Evolutionary conservation across 64 coral and sea anemone species (phyloP), one percentile per base, ranked within the genome.

Genomic region (Porites australiensis): DNA sequence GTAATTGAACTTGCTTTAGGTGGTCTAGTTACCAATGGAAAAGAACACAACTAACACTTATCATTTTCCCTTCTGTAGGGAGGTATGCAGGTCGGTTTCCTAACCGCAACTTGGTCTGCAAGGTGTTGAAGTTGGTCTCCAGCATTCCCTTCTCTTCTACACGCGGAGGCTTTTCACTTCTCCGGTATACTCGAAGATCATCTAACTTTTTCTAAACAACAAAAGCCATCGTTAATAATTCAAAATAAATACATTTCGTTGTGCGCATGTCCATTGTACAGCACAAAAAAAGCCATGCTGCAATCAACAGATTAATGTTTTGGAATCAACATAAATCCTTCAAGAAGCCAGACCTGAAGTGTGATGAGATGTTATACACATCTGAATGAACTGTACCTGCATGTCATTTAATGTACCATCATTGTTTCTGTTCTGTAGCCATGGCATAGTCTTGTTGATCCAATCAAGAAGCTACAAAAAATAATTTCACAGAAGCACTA

Each of bases 121-220:
- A 72, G 10, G 98, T 99, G 78, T 99, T 99, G 82, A 99, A 99
- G 64, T 96, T 94, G 6, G 98, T 99, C 85, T 99, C 98, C 50
- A 99, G 74, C 23, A 79, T 81, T 8, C 94, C 98, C 88, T 99
- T 99, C 64, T 99, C 98, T 85, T 99, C 98, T 44, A 96, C 98
- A 77, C 87, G 75, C 1, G 98, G 98, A 58, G 98, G 98, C 83
- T 99, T 99, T 58, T 99, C 94, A 61, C 91, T 92, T 51, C 88
- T 89, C 72, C 98, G 80, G 91, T 95, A 99, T 3, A 96, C 92
- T 46, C 98, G 95, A 16, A 96, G 73, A 61, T 93, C 92, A 61
- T 99, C 98, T 37, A 99, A 85, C 75, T 99, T 99, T 82, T 76
- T 96, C 98, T 99, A 71, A 72, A 91, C 22, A 58, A 15, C 43